Evolutionary conservation across 2,888 invertebrate genomes (phyloP), one percentile per base, ranked within the genome.

Genomic region (Tinea trinotella): DNA sequence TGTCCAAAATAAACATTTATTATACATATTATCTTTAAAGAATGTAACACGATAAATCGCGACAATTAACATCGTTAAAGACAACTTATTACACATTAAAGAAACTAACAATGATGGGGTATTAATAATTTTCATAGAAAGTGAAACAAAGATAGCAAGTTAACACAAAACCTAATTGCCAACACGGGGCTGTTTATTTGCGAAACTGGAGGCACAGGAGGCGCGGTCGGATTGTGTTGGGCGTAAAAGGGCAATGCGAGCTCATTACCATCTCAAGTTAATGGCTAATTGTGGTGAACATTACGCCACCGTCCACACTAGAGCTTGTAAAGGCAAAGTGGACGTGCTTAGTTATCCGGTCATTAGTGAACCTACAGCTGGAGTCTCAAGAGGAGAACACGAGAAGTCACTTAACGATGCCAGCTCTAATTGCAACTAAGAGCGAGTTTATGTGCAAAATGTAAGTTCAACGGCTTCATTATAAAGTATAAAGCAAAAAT

Each of bases 391-490:
- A 18, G 12, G 19, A 36, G 40, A 20, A 71, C 71, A 70, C 61
- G 61, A 61, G 62, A 69, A 64, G 59, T 57, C 70, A 66, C 70
- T 71, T 68, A 66, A 36, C 40, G 15, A 22, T 22, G 36, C 40
- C 40, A 24, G 24, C 34, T 13, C 53, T 52, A 52, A 36, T 36
- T 52, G 52, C 52, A 7, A 20, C 40, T 40, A 12, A 12, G 19
- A 48, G 9, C 13, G 20, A 48, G 18, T 48, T 48, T n/a, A 17
- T 18, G 13, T 9, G 19, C 46, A 18, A 40, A 40, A 40, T 3
- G 10, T 13, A n/a, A 40, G 12, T 17, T 3, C 7, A 30, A 7
- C 9, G 6, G 6, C 30, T 7, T 30, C 30, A 7, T 7, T 30
- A 7, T 30, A 9, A 30, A 7, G 7, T 30, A 30, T 9, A 7